Base-by-base conservation (phyloP, 2,888 invertebrate species). In the Lycia hirtaria region DNA sequence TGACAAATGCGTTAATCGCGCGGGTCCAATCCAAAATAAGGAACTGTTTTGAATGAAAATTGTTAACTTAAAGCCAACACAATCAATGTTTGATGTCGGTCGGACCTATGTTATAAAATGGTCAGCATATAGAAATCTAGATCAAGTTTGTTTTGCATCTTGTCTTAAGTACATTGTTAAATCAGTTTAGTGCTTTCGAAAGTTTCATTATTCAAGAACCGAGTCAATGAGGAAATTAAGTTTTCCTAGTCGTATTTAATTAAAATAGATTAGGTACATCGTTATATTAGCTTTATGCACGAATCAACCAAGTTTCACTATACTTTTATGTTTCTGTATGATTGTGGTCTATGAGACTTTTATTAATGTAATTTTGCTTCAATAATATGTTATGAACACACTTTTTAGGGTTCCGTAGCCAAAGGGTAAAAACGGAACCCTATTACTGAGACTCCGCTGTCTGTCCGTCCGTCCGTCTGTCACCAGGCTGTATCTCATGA, bases 241-340 rank as follows among this genome's bases (percentile, higher is more conserved):
- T 35, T 35, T 35, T 24, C 24, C 10, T n/a, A 47, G 17, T 14
- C 6, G 33, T 45, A 32, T 12, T 35, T 35, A 47, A 47, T 35
- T 47, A 47, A 17, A 47, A 35, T 24, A 24, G 35, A 17, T 24
- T 35, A 44, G 22, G 9, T 15, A 47, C 15, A 47, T 20, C n/a
- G n/a, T 49, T 48, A 26, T 48, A n/a, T n/a, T n/a, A 44, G 33
- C 24, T 32, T 35, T 48, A 48, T 48, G 48, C 20, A 5, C n/a
- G 14, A n/a, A 15, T 47, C 15, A 24, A 24, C 24, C 10, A 15
- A 35, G 3, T 14, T 33, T 47, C 14, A 15, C 22, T 17, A 14
- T 12, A 33, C n/a, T 35, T 51, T 51, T 51, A 43, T 52, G 44
- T 44, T 28, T 37, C 28, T 28, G 33, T 19, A 3, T 24, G 24